Base-by-base conservation (phyloP, 2,888 invertebrate genomes). In the Ischnura elegans region DNA sequence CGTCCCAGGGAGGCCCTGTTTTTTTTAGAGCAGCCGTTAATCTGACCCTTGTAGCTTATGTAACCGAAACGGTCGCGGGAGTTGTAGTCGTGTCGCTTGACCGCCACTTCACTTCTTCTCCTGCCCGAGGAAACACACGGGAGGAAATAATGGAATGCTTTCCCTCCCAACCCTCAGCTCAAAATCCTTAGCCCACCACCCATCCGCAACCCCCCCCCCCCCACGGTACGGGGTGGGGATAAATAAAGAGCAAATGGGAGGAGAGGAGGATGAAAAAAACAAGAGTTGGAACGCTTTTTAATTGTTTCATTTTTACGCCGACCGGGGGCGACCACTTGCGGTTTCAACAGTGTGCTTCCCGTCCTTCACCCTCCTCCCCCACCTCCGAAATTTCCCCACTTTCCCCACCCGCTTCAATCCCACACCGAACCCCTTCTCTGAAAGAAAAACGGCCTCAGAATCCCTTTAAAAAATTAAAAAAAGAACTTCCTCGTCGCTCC, bases 301-400 rank as follows among this genome's bases (percentile, higher is more conserved):
- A 76, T 76, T 76, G 76, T 76, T 76, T 76, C 76, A 76, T 76
- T 76, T 76, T 36, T 76, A 3, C 76, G 36, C 76, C 76, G 76
- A 76, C 76, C 76, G 76, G 76, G 76, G 76, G 36, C 76, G 76
- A 76, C 76, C 76, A 76, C 76, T 76, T 76, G 76, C 76, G 76
- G 76, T 76, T 76, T 76, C 76, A 76, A 76, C 76, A 76, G 76
- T 36, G 76, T 76, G 76, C 36, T 76, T 36, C 76, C 36, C 76
- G 8, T 25, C 76, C 76, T 36, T 13, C 76, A 13, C 13, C 5
- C 76, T 10, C 29, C 25, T n/a, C 8, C 61, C 61, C 19, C 1
- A 21, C 25, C 61, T 51, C 51, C 51, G n/a, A n/a, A n/a, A n/a
- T n/a, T n/a, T n/a, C n/a, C n/a, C n/a, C n/a, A n/a, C n/a, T n/a